These are phyloP conservation scores for Etheostoma nigrum DNA, from an alignment of 2,797 vertebrate species.

Conservation along the genomic window DNA sequence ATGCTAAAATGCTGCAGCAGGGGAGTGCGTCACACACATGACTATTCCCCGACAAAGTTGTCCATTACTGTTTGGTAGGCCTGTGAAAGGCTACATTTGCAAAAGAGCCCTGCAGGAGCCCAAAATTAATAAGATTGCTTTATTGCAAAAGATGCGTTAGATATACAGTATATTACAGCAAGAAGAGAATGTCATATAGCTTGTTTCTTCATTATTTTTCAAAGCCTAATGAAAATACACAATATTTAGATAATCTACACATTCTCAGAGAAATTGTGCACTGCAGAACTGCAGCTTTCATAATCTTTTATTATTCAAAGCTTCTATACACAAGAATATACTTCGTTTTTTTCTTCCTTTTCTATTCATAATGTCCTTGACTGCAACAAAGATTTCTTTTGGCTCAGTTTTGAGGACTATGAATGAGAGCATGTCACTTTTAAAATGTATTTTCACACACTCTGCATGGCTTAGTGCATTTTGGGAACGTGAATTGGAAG, in stretches of 20 bases:
- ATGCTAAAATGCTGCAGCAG: slow-evolving; percentile 29
- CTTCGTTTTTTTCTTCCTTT: neutral
- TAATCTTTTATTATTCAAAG: neutral
- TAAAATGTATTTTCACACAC: neutral
- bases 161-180: neutral
- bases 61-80: slow-evolving; percentile 35
- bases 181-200: neutral
- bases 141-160: neutral
- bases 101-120: slow-evolving; percentile 13
- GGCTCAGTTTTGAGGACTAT: neutral
- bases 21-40: slow-evolving; percentile 40
- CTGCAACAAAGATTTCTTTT: slow-evolving; percentile 4
- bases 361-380: slow-evolving; percentile 8
- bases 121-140: neutral
- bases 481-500: neutral
- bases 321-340: neutral
- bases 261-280: neutral
- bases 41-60: slow-evolving; percentile 52
- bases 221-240: neutral
- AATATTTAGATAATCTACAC: neutral
- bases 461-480: slow-evolving; percentile 9
- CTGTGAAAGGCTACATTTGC: slow-evolving; percentile 44
- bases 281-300: neutral
- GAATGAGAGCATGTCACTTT: slow-evolving; percentile 7
- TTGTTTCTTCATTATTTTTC: neutral